Conservation (phyloP, 2,888 invertebrate species). For the Ophraella communa region DNA sequence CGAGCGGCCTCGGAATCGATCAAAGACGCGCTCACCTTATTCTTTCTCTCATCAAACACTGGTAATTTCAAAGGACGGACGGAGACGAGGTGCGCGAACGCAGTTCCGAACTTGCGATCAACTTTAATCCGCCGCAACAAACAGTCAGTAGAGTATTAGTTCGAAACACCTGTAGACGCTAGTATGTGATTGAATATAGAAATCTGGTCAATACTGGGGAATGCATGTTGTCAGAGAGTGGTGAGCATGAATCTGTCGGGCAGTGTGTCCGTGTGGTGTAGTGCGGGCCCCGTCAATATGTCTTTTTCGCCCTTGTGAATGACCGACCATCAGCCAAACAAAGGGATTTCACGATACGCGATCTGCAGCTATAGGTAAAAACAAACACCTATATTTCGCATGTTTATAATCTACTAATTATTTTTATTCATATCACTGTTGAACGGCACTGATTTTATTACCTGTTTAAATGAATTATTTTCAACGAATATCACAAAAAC, state of each 20-base stretch:
- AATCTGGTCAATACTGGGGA: constrained; percentile 48
- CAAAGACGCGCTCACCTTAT: constrained; percentile 46
- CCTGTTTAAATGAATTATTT: constrained; percentile 6
- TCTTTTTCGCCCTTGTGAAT: constrained; percentile 45
- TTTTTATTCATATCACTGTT: constrained; percentile 3
- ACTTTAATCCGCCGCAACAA: constrained; percentile 57
- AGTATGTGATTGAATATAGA: constrained; percentile 59
- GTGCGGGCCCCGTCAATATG: constrained; percentile 49
- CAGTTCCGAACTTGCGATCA: constrained; percentile 51
- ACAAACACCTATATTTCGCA: constrained; percentile 36
- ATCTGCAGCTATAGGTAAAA: constrained; percentile 48
- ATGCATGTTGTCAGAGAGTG: constrained; percentile 53
- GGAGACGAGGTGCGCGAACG: constrained; percentile 42
- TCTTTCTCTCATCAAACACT: constrained; percentile 41
- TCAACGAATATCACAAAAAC: constrained; percentile 23
- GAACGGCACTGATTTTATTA: neutral
- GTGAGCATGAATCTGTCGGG: constrained; percentile 53
- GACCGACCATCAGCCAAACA: constrained; percentile 45
- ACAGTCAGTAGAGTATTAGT: constrained; percentile 62
- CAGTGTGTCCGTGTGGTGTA: constrained; percentile 55
- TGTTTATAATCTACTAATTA: constrained; percentile 22
- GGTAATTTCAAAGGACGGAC: constrained; percentile 34
- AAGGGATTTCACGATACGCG: constrained; percentile 44
- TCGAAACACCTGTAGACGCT: constrained; percentile 62
- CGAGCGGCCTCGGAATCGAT: constrained; percentile 48